Base-by-base conservation (phyloP, 2,113 vertebrate species). In the Mixornis gularis region DNA sequence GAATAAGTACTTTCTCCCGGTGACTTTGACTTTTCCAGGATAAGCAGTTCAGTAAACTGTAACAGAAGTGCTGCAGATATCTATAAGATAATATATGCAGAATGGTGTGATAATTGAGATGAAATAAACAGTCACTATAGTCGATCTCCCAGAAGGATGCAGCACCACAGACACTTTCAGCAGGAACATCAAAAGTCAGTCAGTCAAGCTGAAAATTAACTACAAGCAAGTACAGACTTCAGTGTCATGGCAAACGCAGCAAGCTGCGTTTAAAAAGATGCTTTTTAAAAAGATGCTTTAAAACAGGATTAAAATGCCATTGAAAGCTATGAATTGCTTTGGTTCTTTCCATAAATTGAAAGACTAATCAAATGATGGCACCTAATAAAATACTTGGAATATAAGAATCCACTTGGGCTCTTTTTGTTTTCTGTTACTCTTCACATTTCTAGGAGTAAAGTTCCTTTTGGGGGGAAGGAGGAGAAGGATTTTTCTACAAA, bases 1-100 rank as follows among this genome's bases (percentile, higher is more conserved):
- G n/a, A 95, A 43, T 91, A 93, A 95, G 86, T 52, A 72, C 38
- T 87, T 95, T 85, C 58, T 74, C 65, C 7, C 43, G 9, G n/a
- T 91, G 83, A 89, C 63, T 87, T 59, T 60, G 79, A 44, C 59
- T 91, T 91, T 93, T 77, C 85, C 29, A 78, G 71, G 56, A 64
- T 85, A 72, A 86, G 32, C 44, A 16, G 78, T 63, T 93, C 81
- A 85, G 17, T 83, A 94, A 90, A 53, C 56, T 91, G 69, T 52
- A 89, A 52, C 52, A 63, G 80, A 60, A 92, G 36, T 29, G 36
- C 49, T 93, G 36, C 30, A 79, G 25, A 32, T 74, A 59, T 64
- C 55, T 90, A 4, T 51, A 59, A 88, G 27, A 68, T 56, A 49
- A 62, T 87, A 21, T 49, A 29, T 46, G 24, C 52, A 82, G 83